Conservation (phyloP, 1,140 invertebrate species). For the Dolichoris vasculosae region DNA sequence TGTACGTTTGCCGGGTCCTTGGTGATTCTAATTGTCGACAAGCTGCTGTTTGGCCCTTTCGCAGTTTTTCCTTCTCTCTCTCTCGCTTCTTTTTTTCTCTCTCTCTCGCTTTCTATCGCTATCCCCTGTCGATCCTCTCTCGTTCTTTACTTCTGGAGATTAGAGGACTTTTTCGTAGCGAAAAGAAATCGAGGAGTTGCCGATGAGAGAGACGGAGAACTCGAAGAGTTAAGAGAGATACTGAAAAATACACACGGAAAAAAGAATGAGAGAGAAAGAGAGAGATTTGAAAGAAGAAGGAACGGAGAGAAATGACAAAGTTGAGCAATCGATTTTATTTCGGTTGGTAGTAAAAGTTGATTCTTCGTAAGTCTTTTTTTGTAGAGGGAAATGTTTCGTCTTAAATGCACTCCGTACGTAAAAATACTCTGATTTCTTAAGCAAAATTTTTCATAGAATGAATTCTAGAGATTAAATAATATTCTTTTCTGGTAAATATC, state of each 20-base stretch:
- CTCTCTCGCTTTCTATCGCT: background rate
- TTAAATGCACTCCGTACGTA: background rate
- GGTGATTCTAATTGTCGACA: conserved; percentile 74
- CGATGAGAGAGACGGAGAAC: conserved; percentile 24
- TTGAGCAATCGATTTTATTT: conserved; percentile 36
- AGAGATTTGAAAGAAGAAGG: background rate
- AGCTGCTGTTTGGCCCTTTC: conserved; percentile 45
- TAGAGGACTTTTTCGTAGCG: conserved; percentile 53
- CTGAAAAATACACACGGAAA: background rate
- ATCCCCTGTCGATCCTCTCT: background rate
- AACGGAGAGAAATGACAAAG: background rate
- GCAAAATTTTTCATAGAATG: no score
- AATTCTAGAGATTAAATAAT: no score
- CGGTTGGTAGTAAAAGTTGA: background rate
- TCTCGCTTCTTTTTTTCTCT: background rate
- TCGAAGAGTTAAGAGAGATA: background rate
- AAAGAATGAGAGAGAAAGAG: background rate
- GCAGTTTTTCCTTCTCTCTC: conserved; percentile 19
- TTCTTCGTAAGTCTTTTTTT: background rate
- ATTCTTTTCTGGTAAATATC: no score
- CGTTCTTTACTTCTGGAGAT: conserved; percentile 46
- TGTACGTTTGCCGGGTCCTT: conserved; percentile 61
- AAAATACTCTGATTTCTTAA: background rate
- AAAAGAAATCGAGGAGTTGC: conserved; percentile 47
- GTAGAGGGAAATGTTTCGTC: background rate